Conservation (phyloP, 2,888 invertebrate genomes). For the Autographa pulchrina region DNA sequence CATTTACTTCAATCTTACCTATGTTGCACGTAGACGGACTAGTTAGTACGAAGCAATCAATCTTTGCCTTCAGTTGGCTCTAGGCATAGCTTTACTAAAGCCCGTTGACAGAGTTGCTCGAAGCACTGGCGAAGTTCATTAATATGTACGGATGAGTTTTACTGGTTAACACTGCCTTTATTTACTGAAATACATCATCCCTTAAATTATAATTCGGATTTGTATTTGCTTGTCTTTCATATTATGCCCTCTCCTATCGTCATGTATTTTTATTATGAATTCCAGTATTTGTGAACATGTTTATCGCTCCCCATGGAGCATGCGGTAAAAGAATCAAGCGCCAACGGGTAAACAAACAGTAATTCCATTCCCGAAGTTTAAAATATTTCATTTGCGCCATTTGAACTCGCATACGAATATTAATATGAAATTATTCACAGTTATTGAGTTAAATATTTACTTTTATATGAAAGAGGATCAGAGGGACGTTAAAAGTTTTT, state of each 20-base stretch:
- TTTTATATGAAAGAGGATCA: constrained; percentile 61
- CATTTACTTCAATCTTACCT: not conserved
- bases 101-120: constrained; percentile 1
- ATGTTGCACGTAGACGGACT: not conserved
- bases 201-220: not conserved
- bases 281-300: constrained; percentile 23
- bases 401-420: constrained; percentile 47
- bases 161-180: not conserved
- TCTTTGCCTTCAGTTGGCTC: constrained; percentile 3
- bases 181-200: not conserved
- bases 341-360: constrained; percentile 42
- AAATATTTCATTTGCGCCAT: constrained; percentile 52
- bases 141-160: not conserved
- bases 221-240: constrained; percentile 23
- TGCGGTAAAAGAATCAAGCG: constrained; percentile 50
- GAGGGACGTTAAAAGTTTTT: constrained; percentile 63
- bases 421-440: constrained; percentile 43
- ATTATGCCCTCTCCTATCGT: constrained; percentile 29
- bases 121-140: not conserved
- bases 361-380: constrained; percentile 49
- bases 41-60: constrained; percentile 4
- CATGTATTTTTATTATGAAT: constrained; percentile 42
- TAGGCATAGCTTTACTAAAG: constrained; percentile 4
- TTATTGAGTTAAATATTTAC: constrained; percentile 59
- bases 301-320: constrained; percentile 35